These are phyloP conservation scores for Pionites leucogaster DNA, from an alignment of 2,113 vertebrate genomes.

Conservation along the genomic window DNA sequence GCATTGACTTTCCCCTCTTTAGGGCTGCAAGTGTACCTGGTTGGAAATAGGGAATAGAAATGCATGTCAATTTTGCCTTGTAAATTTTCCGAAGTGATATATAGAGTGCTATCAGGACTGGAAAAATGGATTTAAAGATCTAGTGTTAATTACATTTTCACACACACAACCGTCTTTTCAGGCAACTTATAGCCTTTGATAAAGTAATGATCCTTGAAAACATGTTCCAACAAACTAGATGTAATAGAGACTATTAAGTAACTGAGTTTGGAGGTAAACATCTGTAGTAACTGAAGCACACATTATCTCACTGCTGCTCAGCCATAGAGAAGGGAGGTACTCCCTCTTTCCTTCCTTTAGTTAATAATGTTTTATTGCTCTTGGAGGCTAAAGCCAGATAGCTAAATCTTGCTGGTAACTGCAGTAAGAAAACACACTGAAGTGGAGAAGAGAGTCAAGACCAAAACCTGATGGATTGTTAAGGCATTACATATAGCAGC, in stretches of 20 bases:
- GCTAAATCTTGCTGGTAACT: background rate
- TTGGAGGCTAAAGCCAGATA: background rate
- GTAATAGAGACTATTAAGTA: background rate
- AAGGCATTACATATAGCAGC: background rate
- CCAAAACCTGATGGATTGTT: background rate
- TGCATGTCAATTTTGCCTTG: background rate
- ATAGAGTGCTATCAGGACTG: background rate
- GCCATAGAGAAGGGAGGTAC: background rate
- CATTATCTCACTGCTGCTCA: background rate
- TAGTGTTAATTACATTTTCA: background rate
- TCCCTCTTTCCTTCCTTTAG: background rate
- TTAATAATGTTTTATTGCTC: background rate
- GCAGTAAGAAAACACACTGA: background rate
- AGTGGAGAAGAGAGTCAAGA: background rate
- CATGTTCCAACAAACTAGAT: background rate
- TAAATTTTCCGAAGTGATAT: background rate
- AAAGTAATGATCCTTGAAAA: background rate
- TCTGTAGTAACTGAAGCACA: background rate
- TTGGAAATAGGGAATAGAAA: background rate
- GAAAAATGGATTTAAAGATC: background rate
- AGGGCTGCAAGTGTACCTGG: slow-evolving; percentile 88
- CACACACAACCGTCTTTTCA: background rate
- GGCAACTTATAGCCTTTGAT: background rate
- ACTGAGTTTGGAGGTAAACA: background rate
- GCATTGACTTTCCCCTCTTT: slow-evolving; percentile 80